Evolutionary conservation across 2,888 invertebrate genomes (phyloP), one percentile per base, ranked within the genome.

Genomic region (Volucella inanis): DNA sequence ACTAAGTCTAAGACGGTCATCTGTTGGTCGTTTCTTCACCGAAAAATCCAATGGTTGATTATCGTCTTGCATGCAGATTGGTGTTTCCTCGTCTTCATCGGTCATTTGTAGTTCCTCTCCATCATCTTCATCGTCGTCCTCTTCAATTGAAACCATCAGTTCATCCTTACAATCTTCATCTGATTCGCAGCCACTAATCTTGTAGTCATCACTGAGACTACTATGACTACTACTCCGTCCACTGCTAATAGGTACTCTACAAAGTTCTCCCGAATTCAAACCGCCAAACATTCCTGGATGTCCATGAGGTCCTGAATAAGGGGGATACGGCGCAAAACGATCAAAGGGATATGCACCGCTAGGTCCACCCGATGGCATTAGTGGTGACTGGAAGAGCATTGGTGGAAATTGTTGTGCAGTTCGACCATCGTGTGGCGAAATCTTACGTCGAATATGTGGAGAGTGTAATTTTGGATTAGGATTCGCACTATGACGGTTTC

Each of bases 401-500:
- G 96, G 94, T 90, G 97, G 97, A 68, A 91, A 92, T 84, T 91
- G 91, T 74, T 90, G 97, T 94, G 93, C 97, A 95, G 97, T 96
- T 68, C 98, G 94, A n/a, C 97, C 97, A 91, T 98, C 97, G 90
- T 98, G 97, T 8, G 97, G 97, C 11, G 97, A 97, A 87, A 98
- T 97, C 93, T 98, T 98, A 87, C 98, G 94, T 71, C 98, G 94
- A 88, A 98, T 94, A 91, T 98, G 98, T n/a, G 98, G 98, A 88
- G 98, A 98, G 92, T 99, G 98, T 68, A 99, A 93, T 92, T 98
- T 99, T 0, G 98, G 98, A 92, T 99, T 99, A 1, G 98, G 98
- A 92, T 99, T 99, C 68, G 98, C 98, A 92, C 97, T 98, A 93
- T 99, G 99, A 38, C 99, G 94, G 91, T 99, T 99, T 71, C 99